Evolutionary conservation across 2,797 vertebrate genomes (phyloP).

Genomic region (Adrianichthys oophorus): DNA sequence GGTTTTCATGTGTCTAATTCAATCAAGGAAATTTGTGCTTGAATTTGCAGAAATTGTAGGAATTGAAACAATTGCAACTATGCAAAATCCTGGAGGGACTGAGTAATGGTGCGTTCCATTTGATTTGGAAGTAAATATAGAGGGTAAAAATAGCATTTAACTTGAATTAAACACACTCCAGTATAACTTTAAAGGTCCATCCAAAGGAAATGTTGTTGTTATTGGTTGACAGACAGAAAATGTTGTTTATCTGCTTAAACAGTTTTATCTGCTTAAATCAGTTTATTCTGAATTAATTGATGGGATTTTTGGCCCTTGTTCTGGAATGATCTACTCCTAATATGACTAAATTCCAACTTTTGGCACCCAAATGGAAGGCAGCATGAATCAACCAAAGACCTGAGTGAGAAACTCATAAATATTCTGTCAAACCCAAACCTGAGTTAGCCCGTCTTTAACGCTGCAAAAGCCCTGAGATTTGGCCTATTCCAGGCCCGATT

Average conservation of each 20-base stretch:
- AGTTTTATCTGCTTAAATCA: too few relatives aligned
- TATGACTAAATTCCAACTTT: not conserved
- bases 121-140: conserved; percentile 11
- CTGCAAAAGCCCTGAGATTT: conserved; percentile 73
- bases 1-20: too few relatives aligned
- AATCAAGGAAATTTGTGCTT: too few relatives aligned
- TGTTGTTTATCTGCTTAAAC: too few relatives aligned
- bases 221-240: not conserved
- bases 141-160: not conserved
- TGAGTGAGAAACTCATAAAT: conserved; percentile 55
- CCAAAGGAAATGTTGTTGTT: too few relatives aligned
- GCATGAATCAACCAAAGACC: conserved; percentile 54
- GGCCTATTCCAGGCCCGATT: conserved; percentile 52
- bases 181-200: not conserved
- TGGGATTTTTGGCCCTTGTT: too few relatives aligned
- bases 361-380: conserved; percentile 8
- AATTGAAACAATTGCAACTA: too few relatives aligned
- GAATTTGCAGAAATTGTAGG: too few relatives aligned
- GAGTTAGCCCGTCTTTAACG: conserved; percentile 59
- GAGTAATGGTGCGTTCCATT: conserved; percentile 8
- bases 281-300: too few relatives aligned
- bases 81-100: too few relatives aligned
- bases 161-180: not conserved
- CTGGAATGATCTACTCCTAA: too few relatives aligned
- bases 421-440: conserved; percentile 57